Conservation (phyloP, 2,888 invertebrate genomes). For the Scaptodrosophila latifasciaeformis region DNA sequence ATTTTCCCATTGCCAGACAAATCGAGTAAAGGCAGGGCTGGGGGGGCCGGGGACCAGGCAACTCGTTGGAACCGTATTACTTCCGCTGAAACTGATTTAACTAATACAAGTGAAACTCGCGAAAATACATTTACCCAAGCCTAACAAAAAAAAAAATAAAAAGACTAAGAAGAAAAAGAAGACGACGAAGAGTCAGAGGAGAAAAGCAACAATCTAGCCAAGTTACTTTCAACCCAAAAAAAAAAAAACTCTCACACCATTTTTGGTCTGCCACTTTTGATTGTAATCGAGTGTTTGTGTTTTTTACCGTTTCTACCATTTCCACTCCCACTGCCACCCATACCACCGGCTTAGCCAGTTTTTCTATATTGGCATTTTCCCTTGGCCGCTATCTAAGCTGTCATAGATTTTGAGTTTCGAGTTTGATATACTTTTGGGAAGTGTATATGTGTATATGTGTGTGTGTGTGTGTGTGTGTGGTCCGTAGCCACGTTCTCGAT, state of each 20-base stretch:
- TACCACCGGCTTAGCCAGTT: background rate
- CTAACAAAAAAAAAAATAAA: background rate
- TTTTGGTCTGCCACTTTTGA: conserved; percentile 63
- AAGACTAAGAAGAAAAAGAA: conserved; percentile 1
- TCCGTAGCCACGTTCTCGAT: conserved; percentile 23
- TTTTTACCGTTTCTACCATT: conserved; percentile 23
- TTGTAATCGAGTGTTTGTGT: conserved; percentile 60
- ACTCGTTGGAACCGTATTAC: conserved; percentile 48
- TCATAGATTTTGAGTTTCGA: background rate
- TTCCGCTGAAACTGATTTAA: conserved; percentile 47
- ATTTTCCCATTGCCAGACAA: too few species aligned
- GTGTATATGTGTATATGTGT: too few species aligned
- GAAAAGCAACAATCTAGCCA: too few species aligned
- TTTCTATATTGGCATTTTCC: background rate
- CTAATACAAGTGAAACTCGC: conserved; percentile 10
- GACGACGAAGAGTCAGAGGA: background rate
- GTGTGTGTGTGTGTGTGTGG: too few species aligned
- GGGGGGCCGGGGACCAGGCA: too few species aligned
- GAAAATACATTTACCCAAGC: conserved; percentile 39
- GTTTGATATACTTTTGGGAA: background rate
- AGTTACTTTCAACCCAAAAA: too few species aligned
- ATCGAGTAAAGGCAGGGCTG: too few species aligned
- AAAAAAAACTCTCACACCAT: conserved; percentile 34
- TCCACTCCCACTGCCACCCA: conserved; percentile 1
- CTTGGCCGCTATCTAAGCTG: background rate